These are phyloP conservation scores for Pseudomyrmex dendroicus DNA, from an alignment of 1,140 invertebrate genomes.

Conservation along the genomic window DNA sequence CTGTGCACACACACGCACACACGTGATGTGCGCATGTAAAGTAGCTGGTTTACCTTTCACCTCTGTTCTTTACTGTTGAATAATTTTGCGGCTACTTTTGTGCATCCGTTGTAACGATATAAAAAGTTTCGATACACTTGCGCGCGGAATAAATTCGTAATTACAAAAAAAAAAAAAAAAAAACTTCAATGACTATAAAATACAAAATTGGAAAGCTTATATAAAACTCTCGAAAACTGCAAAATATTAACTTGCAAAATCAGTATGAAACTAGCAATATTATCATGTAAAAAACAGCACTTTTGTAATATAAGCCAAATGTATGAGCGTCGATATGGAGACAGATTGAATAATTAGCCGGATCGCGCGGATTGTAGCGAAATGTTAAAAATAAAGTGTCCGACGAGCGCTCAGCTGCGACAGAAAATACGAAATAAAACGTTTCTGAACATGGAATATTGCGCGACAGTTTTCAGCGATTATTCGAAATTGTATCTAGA, in stretches of 20 bases:
- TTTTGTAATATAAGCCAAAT: neutral
- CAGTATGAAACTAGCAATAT: neutral
- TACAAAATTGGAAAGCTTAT: neutral
- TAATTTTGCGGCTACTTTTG: conserved; percentile 9
- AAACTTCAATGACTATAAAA: no score
- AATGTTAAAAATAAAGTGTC: conserved; percentile 23
- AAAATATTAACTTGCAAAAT: neutral
- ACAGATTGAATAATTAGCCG: conserved; percentile 25
- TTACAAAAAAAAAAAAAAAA: neutral
- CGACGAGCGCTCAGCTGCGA: neutral
- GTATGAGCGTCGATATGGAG: neutral
- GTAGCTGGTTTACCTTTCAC: neutral
- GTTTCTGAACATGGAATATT: conserved; percentile 25
- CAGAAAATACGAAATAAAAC: conserved; percentile 43
- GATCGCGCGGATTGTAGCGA: conserved; percentile 1
- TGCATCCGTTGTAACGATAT: neutral
- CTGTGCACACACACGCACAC: neutral
- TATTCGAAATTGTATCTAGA: conserved; percentile 61
- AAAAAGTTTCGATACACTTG: no score
- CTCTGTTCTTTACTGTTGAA: conserved; percentile 23
- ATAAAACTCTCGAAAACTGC: no score
- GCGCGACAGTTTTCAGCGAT: conserved; percentile 56
- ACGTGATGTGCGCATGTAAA: neutral
- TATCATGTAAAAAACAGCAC: neutral
- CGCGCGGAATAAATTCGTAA: neutral